Percentiles rank a stretch among this genome's conserved stretches.
These are phyloP conservation scores for Doryteuthis pealeii DNA, from an alignment of 1,140 invertebrate species.

Conservation along the genomic window DNA sequence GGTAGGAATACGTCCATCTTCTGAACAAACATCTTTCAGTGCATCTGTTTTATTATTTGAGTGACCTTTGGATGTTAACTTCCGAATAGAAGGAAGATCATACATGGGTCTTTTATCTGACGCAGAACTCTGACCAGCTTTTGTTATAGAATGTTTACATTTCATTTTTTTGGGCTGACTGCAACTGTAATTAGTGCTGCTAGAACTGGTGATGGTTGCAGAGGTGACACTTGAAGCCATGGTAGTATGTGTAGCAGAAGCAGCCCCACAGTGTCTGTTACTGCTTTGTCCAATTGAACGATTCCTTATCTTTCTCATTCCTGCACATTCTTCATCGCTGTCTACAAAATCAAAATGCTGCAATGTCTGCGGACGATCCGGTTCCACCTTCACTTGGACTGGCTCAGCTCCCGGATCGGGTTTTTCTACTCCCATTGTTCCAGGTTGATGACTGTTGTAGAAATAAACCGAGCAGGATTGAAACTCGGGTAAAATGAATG, in stretches of 20 bases:
- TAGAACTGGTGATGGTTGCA: background rate
- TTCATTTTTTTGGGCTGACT: background rate
- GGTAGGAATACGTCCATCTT: background rate
- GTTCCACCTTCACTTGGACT: background rate
- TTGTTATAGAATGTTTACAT: background rate
- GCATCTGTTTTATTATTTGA: background rate
- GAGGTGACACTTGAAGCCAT: background rate
- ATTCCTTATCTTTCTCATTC: background rate
- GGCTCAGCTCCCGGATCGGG: background rate
- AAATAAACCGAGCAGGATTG: too few relatives aligned
- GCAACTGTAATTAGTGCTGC: background rate
- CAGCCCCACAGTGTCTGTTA: background rate
- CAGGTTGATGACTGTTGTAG: too few relatives aligned
- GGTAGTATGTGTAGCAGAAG: background rate
- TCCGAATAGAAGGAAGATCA: background rate
- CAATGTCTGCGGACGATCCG: background rate
- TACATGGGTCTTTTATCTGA: background rate
- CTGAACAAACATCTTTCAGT: background rate
- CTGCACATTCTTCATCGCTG: background rate
- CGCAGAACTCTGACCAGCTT: background rate
- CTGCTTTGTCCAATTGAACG: background rate
- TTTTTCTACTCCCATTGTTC: background rate
- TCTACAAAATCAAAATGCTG: conserved; percentile 6
- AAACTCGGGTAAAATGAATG: too few relatives aligned
- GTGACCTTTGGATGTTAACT: background rate